Evolutionary conservation across 1,140 invertebrate species (phyloP), one percentile per base, ranked within the genome.

Genomic region (Cyphomyrmex costatus): DNA sequence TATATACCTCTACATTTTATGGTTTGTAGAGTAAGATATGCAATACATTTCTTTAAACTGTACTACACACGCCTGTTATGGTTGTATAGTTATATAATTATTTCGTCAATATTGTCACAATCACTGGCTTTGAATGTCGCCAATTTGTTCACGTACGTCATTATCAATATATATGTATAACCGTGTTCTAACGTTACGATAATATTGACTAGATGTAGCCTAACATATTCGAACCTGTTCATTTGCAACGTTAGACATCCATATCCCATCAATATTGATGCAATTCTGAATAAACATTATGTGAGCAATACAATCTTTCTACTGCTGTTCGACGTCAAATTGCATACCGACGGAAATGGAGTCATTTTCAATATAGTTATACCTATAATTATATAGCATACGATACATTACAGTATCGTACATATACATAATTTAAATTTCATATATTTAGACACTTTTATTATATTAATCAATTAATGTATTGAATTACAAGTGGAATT

Each of bases 141-240:
- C 36, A 83, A 74, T 83, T 83, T 83, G 36, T 83, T 73, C 51
- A 30, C 12, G 2, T 73, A 82, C 46, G 24, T 83, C 53, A 82
- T 83, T 60, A 58, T 83, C 68, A 73, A 73, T 73, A 71, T n/a
- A n/a, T n/a, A n/a, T n/a, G n/a, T n/a, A n/a, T n/a, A n/a, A n/a
- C 19, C 24, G 19, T 16, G 53, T 74, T 73, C 79, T 71, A 83
- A 83, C n/a, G 19, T 78, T 63, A 63, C 42, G 61, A 66, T 78
- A 78, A 58, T 82, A 60, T 60, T 60, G 36, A 21, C 21, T 56
- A 70, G 30, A 71, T 53, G 46, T 12, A 27, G 53, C 24, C 78
- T 82, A 71, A 71, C 66, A 33, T 60, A 83, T n/a, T 46, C 79
- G 49, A 83, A 61, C 36, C 68, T n/a, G 19, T 71, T 53, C 63